Evolutionary conservation across 2,797 vertebrate genomes (phyloP), one percentile per base, ranked within the genome.

Genomic region (Pipistrellus pygmaeus): DNA sequence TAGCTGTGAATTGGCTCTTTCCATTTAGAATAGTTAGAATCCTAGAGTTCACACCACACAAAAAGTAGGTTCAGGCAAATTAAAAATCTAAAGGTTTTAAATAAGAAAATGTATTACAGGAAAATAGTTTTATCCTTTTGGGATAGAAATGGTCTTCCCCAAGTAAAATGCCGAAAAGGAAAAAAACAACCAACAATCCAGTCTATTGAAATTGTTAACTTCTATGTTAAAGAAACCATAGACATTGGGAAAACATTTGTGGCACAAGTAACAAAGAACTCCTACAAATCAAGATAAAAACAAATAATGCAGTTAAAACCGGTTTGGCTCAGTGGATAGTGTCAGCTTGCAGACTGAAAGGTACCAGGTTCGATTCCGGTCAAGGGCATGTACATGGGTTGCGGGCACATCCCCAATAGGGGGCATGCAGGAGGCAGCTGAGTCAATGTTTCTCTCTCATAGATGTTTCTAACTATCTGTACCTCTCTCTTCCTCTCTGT

Each of bases 131-230:
- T 78, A 73, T 73, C 21, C 32, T 89, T 77, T 32, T 27, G n/a
- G 14, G 8, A 62, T 8, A 88, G 38, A 21, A 21, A 94, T 72
- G 15, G 12, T 38, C 3, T 53, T 51, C 12, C 7, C 44, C 17
- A 89, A 78, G n/a, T 57, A 88, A 92, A 95, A 92, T 69, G 91
- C 32, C 14, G 62, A 95, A 85, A 72, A 92, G 60, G 69, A 93
- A 88, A 78, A 76, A 13, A 66, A 53, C 11, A n/a, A n/a, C 11
- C 23, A 46, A 23, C 8, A 20, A 85, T 20, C 5, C 0, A 14
- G n/a, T 48, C 32, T 81, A 15, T 11, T 92, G 38, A 68, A 82
- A 82, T 0, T 8, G 2, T 81, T 53, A 46, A n/a, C 10, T 53
- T 88, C 18, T 73, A 30, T 27, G 20, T 25, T 51, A 57, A 81